These are phyloP conservation scores for Ochlodes sylvanus DNA, from an alignment of 2,888 invertebrate genomes.

Conservation along the genomic window DNA sequence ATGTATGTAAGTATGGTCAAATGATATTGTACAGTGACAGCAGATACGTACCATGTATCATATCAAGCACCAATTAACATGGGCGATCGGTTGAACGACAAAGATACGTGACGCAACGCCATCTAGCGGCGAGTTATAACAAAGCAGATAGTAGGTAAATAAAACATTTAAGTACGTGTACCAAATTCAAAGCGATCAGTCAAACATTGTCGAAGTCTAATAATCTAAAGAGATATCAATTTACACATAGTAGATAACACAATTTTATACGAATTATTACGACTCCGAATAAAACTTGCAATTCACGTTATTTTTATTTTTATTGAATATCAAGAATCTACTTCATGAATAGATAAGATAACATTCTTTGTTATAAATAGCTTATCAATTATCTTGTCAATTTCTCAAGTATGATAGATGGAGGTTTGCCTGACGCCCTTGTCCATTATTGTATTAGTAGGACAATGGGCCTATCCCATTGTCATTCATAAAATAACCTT, in stretches of 20 bases:
- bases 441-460: slow-evolving; percentile 4
- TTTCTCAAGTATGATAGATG: slow-evolving; percentile 18
- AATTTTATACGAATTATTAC: background rate
- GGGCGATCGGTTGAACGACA: too few relatives aligned
- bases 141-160: background rate
- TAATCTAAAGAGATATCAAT: background rate
- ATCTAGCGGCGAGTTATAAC: too few relatives aligned
- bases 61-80: too few relatives aligned
- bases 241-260: background rate
- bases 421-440: slow-evolving; percentile 13
- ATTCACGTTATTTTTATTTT: background rate
- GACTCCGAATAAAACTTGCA: background rate
- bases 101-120: too few relatives aligned
- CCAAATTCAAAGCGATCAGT: too few relatives aligned
- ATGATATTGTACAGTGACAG: too few relatives aligned
- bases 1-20: too few relatives aligned
- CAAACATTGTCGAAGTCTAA: background rate
- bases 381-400: slow-evolving; percentile 29
- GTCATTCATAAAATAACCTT: background rate
- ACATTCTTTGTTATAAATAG: slow-evolving; percentile 8
- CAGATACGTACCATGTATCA: too few relatives aligned
- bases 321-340: background rate
- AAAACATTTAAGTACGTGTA: too few relatives aligned
- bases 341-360: slow-evolving; percentile 18
- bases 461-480: background rate